Evolutionary conservation across 1,140 invertebrate species (phyloP).

Genomic region (Idris sp.): DNA sequence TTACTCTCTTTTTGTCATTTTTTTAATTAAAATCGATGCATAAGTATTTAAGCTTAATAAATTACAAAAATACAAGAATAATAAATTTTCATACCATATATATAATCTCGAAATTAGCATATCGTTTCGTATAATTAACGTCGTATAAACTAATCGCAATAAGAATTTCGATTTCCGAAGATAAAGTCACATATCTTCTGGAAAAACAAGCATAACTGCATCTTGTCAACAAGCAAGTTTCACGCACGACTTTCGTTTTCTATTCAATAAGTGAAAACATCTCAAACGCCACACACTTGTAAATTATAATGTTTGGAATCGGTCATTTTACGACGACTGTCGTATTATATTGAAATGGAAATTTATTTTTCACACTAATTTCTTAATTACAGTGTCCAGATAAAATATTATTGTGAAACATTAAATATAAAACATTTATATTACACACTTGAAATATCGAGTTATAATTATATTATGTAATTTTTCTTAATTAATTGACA

Average conservation of each 20-base stretch:
- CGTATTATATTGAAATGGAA: constrained; percentile 34
- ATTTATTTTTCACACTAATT: constrained; percentile 33
- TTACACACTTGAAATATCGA: no score
- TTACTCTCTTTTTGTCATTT: not conserved
- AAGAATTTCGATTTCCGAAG: constrained; percentile 39
- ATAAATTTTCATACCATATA: constrained; percentile 15
- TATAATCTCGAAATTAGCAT: constrained; percentile 38
- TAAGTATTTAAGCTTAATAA: no score
- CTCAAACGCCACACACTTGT: constrained; percentile 18
- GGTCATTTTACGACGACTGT: constrained; percentile 32
- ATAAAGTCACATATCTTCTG: constrained; percentile 56
- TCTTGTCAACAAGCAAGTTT: constrained; percentile 51
- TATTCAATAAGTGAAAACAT: constrained; percentile 60
- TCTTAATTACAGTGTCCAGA: constrained; percentile 17
- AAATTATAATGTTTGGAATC: constrained; percentile 36
- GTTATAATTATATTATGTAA: no score
- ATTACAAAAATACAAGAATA: constrained; percentile 1
- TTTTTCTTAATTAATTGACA: no score
- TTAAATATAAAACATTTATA: no score
- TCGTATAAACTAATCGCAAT: constrained; percentile 46
- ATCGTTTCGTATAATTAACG: constrained; percentile 40
- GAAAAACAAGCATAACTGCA: constrained; percentile 54
- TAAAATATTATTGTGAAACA: no score
- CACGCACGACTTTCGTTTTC: constrained; percentile 59
- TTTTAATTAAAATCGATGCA: no score